Evolutionary conservation across 2,888 invertebrate genomes (phyloP).

Genomic region (Brachycybe producta): DNA sequence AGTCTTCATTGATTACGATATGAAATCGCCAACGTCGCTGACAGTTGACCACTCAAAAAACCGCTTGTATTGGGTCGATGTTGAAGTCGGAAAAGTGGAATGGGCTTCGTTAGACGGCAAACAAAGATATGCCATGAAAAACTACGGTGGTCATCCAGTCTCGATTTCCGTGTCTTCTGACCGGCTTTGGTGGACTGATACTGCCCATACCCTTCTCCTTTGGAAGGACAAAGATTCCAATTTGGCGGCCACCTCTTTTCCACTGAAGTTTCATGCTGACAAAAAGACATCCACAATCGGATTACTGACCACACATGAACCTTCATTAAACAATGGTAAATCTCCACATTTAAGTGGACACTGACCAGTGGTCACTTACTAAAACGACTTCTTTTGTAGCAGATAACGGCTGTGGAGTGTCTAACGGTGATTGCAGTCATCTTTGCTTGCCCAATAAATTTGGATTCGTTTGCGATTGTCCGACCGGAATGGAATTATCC

Average conservation of each 20-base stretch:
- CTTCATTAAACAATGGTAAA: too few species aligned
- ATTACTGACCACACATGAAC: constrained; percentile 1
- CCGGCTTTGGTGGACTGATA: constrained; percentile 23
- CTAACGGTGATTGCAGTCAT: constrained; percentile 56
- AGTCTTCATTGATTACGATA: constrained; percentile 11
- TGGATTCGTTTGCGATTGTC: constrained; percentile 55
- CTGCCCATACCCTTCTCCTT: background rate
- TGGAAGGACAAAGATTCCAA: constrained; percentile 9
- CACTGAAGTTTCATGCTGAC: background rate
- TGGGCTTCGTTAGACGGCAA: constrained; percentile 17
- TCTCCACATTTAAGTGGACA: too few species aligned
- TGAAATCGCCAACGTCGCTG: constrained; percentile 19
- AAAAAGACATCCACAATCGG: background rate
- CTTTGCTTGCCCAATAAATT: constrained; percentile 41
- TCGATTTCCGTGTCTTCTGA: constrained; percentile 21
- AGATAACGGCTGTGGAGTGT: constrained; percentile 42
- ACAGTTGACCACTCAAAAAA: constrained; percentile 17
- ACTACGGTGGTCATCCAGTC: constrained; percentile 17
- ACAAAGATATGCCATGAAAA: constrained; percentile 4
- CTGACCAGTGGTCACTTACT: background rate
- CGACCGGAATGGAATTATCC: constrained; percentile 51
- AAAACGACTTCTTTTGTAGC: constrained; percentile 40
- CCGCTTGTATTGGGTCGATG: constrained; percentile 24
- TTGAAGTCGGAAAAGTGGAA: constrained; percentile 18
- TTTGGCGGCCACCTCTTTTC: background rate